These are phyloP conservation scores for Tetheella fluctuosa DNA, from an alignment of 2,888 invertebrate species.

Conservation along the genomic window DNA sequence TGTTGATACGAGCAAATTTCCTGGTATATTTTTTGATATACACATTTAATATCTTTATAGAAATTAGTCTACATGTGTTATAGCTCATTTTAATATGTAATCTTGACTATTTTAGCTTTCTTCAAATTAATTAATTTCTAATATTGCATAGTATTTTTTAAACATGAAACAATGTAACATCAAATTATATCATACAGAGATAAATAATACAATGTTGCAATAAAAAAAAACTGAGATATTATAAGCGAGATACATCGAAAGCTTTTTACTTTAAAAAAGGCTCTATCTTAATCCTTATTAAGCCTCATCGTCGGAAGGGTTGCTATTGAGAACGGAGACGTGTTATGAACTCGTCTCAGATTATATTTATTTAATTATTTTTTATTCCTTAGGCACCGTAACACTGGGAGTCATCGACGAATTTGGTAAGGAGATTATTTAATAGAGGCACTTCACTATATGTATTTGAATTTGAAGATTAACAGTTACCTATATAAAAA, in stretches of 20 bases:
- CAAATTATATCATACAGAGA: constrained; percentile 33
- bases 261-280: constrained; percentile 77
- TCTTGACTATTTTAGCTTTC: no score
- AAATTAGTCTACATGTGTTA: no score
- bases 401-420: constrained; percentile 63
- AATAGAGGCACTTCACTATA: constrained; percentile 12
- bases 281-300: constrained; percentile 82
- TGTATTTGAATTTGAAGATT: background rate
- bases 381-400: constrained; percentile 63
- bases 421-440: constrained; percentile 59
- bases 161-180: background rate
- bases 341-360: constrained; percentile 74
- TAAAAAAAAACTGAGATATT: constrained; percentile 54
- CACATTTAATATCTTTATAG: no score
- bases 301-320: constrained; percentile 72
- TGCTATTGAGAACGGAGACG: constrained; percentile 70
- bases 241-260: constrained; percentile 73
- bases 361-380: constrained; percentile 58
- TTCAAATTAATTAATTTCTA: no score
- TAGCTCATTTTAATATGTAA: no score
- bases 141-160: no score
- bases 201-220: constrained; percentile 45
- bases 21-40: no score
- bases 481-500: background rate
- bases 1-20: no score